Conservation (phyloP, 1,140 invertebrate genomes). For the Branchinecta lindahli region DNA sequence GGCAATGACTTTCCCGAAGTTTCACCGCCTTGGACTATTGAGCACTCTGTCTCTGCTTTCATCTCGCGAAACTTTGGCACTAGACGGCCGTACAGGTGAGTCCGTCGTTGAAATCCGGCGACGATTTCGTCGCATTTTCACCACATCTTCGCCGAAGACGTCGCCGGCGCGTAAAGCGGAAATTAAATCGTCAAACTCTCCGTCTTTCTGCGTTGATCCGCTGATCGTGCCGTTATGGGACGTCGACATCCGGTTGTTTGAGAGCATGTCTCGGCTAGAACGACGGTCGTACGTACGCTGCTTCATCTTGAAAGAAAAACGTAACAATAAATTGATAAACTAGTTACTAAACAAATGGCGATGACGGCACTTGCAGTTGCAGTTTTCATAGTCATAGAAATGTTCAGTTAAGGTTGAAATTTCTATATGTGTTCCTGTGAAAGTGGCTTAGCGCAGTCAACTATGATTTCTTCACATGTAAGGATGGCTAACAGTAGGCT, state of each 20-base stretch:
- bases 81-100: not conserved
- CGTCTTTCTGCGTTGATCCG: slow-evolving; percentile 31
- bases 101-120: slow-evolving; percentile 11
- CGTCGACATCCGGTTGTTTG: slow-evolving; percentile 18
- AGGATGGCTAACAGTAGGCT: too few species aligned
- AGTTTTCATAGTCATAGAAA: too few species aligned
- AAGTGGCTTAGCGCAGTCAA: too few species aligned
- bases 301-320: slow-evolving; percentile 6
- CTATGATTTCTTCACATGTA: too few species aligned
- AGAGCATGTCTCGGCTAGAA: slow-evolving; percentile 17
- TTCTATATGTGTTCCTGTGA: too few species aligned
- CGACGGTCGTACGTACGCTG: not conserved
- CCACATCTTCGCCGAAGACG: slow-evolving; percentile 92
- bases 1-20: not conserved
- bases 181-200: slow-evolving; percentile 94
- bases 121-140: slow-evolving; percentile 63
- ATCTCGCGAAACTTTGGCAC: not conserved
- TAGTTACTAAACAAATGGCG: not conserved
- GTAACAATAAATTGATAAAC: slow-evolving; percentile 17
- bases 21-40: not conserved
- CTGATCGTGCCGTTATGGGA: not conserved
- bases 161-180: slow-evolving; percentile 88
- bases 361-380: not conserved
- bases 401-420: too few species aligned
- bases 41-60: not conserved